phyloP scores from a whole-genome alignment of 2,888 invertebrate genomes.

The Latrodectus elegans region DNA sequence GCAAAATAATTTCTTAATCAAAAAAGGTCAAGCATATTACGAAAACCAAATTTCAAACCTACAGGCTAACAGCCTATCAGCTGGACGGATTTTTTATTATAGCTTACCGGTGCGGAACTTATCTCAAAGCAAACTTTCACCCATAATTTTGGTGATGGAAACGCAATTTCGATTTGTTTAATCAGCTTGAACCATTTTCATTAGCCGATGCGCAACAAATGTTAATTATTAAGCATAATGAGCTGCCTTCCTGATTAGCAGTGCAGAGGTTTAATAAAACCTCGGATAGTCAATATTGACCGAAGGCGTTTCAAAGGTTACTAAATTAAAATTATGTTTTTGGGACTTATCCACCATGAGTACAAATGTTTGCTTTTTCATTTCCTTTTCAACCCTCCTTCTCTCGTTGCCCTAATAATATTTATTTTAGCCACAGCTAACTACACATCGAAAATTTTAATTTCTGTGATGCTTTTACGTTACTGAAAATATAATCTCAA shows the following conservation, averaged over 20 bases:
- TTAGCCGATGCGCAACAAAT: slow-evolving; percentile 9
- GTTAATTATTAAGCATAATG: slow-evolving; percentile 42
- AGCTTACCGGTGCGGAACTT: too few species aligned
- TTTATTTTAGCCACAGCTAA: slow-evolving; percentile 28
- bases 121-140: too few species aligned
- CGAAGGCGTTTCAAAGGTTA: neutral
- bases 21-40: too few species aligned
- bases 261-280: slow-evolving; percentile 18
- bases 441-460: slow-evolving; percentile 6
- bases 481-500: slow-evolving; percentile 9
- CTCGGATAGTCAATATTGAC: slow-evolving; percentile 45
- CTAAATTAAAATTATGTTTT: slow-evolving; percentile 39
- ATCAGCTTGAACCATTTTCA: neutral
- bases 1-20: too few species aligned
- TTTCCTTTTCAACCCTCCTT: slow-evolving; percentile 42
- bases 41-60: too few species aligned
- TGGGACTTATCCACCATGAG: neutral
- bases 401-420: slow-evolving; percentile 15
- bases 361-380: slow-evolving; percentile 12
- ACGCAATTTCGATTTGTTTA: slow-evolving; percentile 18
- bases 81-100: too few species aligned
- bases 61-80: too few species aligned
- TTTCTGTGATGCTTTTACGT: neutral
- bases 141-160: too few species aligned
- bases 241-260: slow-evolving; percentile 48